Base-by-base conservation (phyloP, 2,888 invertebrate genomes). In the Meganola albula region DNA sequence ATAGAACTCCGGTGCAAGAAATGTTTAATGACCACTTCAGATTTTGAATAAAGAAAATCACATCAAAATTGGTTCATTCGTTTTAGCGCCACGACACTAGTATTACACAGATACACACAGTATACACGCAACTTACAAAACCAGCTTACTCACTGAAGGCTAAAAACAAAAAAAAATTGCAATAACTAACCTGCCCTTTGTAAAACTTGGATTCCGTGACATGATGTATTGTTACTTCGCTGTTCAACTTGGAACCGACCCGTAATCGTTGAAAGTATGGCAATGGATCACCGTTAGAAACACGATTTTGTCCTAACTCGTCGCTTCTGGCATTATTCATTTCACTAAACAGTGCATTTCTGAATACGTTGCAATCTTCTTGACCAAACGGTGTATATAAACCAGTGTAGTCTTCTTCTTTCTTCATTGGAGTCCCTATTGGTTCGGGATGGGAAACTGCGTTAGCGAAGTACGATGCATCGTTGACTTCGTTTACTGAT, bases 131-230 rank as follows among this genome's bases (percentile, higher is more conserved):
- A n/a, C n/a, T n/a, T n/a, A n/a, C n/a, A n/a, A n/a, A n/a, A n/a
- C n/a, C n/a, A n/a, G n/a, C n/a, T n/a, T n/a, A n/a, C n/a, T n/a
- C n/a, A n/a, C n/a, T n/a, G n/a, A n/a, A n/a, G n/a, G n/a, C n/a
- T n/a, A n/a, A n/a, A n/a, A n/a, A n/a, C n/a, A n/a, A n/a, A n/a
- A n/a, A 6, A n/a, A 24, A 18, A 6, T 2, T 24, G 6, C 5
- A 8, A 7, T 22, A 35, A 58, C 74, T 28, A 16, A 80, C 84
- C 76, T 76, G 77, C 20, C 71, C 71, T 7, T 78, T 82, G 31
- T 82, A 84, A 37, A 82, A 83, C 44, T 84, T 85, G 6, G 84
- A 84, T 20, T 85, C 85, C 0, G 79, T 76, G 0, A 85, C 85
- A 29, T 79, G 84, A 23, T 85, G 85, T 31, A 85, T 83, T 0